phyloP scores from a whole-genome alignment of 2,113 vertebrate species.

The Theristicus caerulescens region DNA sequence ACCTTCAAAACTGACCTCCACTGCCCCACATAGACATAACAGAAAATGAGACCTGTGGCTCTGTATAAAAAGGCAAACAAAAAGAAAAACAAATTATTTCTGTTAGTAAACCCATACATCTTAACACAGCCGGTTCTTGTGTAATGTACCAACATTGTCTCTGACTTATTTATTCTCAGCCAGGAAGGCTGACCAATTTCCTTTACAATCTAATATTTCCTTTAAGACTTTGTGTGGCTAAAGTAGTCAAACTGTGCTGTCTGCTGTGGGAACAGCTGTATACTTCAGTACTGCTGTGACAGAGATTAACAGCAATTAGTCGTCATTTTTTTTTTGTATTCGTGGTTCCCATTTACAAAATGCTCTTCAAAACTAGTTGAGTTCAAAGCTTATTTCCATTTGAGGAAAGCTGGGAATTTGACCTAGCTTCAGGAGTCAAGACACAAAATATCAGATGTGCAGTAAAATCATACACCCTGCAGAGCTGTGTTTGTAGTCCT shows the following conservation, averaged over 20 bases:
- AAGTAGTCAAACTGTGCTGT: not conserved
- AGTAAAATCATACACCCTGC: not conserved
- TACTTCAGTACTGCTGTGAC: not conserved
- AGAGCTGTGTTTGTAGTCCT: not conserved
- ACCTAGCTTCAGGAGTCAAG: not conserved
- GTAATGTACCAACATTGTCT: fast-evolving
- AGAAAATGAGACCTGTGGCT: not conserved
- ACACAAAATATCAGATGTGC: not conserved
- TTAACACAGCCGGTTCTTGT: not conserved
- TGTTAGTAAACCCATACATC: not conserved
- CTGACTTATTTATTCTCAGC: not conserved
- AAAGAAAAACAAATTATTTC: not conserved
- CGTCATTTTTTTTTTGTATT: not conserved
- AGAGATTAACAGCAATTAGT: not conserved
- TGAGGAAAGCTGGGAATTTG: not conserved
- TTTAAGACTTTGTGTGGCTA: not conserved
- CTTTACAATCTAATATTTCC: not conserved
- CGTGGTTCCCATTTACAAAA: not conserved
- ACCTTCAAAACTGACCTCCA: not conserved
- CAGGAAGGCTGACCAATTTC: not conserved
- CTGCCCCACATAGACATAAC: not conserved
- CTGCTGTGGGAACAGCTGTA: not conserved
- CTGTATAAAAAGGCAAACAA: not conserved
- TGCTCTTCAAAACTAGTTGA: not conserved
- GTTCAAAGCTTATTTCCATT: not conserved